Conservation (phyloP, 2,888 invertebrate genomes). For the Druceiella hillmani region DNA sequence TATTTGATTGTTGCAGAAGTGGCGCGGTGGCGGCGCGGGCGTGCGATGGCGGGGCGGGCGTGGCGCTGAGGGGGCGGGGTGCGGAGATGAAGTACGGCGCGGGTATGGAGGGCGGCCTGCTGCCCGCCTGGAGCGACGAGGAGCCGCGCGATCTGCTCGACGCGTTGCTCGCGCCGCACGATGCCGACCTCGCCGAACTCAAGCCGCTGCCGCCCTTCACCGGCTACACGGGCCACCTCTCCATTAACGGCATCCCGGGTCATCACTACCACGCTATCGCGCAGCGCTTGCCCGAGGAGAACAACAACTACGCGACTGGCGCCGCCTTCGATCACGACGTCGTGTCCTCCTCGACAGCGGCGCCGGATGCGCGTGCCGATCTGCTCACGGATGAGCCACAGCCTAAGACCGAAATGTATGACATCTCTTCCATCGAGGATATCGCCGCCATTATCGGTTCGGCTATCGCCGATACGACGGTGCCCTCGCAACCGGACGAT, state of each 20-base stretch:
- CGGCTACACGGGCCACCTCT: slow-evolving; percentile 78
- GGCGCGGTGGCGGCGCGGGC: slow-evolving; percentile 50
- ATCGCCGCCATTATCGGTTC: slow-evolving; percentile 84
- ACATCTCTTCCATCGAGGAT: slow-evolving; percentile 74
- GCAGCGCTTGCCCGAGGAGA: slow-evolving; percentile 67
- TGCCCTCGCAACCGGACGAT: slow-evolving; percentile 67
- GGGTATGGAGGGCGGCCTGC: slow-evolving; percentile 37
- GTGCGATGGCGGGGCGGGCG: slow-evolving; percentile 40
- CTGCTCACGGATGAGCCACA: too few relatives aligned
- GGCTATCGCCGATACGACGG: slow-evolving; percentile 84
- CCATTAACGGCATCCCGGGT: slow-evolving; percentile 83
- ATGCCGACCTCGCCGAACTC: slow-evolving; percentile 69
- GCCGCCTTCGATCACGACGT: slow-evolving; percentile 64
- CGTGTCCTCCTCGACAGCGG: slow-evolving; percentile 68
- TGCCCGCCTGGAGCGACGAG: slow-evolving; percentile 36
- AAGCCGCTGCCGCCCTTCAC: slow-evolving; percentile 85
- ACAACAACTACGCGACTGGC: slow-evolving; percentile 61
- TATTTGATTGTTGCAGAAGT: too few relatives aligned
- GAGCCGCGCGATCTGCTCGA: slow-evolving; percentile 62
- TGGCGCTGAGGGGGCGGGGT: slow-evolving; percentile 39
- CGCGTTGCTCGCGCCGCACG: slow-evolving; percentile 52
- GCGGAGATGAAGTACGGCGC: slow-evolving; percentile 59
- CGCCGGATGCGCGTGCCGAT: slow-evolving; percentile 57
- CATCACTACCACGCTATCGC: slow-evolving; percentile 85
- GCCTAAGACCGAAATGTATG: slow-evolving; percentile 58